Base-by-base conservation (phyloP, 1,140 invertebrate genomes). In the Solenopsis invicta region DNA sequence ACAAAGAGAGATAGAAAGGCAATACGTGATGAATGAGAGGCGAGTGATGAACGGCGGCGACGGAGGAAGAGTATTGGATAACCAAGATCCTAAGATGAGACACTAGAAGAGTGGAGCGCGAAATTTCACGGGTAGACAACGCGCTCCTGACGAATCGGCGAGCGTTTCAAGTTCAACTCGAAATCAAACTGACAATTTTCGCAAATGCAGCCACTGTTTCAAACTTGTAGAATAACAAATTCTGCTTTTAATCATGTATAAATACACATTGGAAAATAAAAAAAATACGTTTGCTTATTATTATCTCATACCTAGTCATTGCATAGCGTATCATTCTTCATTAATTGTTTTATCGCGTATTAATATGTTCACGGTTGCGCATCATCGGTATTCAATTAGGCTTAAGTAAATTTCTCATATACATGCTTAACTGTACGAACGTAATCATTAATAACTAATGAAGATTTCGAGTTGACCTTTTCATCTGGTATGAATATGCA, bases 1-100 rank as follows among this genome's bases (percentile, higher is more conserved):
- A 69, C 8, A 69, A 16, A 69, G 41, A 50, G 6, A 64, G 37
- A 69, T 21, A 61, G 48, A 82, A 81, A 48, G 75, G 21, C 72
- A 71, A 41, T 56, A 61, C 52, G 59, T 74, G 45, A 74, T 82
- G 80, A 72, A 74, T 82, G 54, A 61, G 4, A 82, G n/a, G 18
- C 54, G 69, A 56, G 29, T 74, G 67, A 59, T 48, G 34, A 2
- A 71, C 48, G 10, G 8, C 24, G 54, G 54, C 69, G 54, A 56
- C 50, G 29, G 34, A 24, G 74, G 74, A 64, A 78, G 59, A 78
- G 41, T 62, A 18, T 21, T 61, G 29, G 45, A 54, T 21, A 24
- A 84, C 50, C 61, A 37, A 37, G 64, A 21, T 56, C 62, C 62
- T 69, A 41, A n/a, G 3, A 16, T 80, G 29, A 16, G 59, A 52